Conservation (phyloP, 2,113 vertebrate species). For the Rhabdomys dilectus region DNA sequence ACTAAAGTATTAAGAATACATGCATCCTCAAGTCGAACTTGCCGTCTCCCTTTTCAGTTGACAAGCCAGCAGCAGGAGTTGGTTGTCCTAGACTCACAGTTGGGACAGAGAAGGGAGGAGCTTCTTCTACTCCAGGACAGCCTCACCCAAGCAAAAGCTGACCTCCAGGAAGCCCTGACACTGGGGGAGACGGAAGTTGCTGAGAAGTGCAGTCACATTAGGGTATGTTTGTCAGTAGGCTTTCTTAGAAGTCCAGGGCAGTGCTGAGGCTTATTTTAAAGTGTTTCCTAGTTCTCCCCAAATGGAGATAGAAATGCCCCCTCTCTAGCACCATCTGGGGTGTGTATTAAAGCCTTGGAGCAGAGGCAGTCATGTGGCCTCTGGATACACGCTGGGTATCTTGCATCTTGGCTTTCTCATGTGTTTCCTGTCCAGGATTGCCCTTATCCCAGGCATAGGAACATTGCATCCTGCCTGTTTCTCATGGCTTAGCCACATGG, state of each 20-base stretch:
- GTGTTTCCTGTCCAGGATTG: constrained; percentile 29
- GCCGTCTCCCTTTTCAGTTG: constrained; percentile 80
- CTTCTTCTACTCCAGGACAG: constrained; percentile 86
- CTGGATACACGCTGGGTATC: not conserved
- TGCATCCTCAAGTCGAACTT: not conserved
- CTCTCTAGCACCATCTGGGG: not conserved
- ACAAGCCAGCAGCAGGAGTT: constrained; percentile 86
- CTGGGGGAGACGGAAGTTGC: constrained; percentile 88
- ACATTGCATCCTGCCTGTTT: not conserved
- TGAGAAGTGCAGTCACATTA: constrained; percentile 86
- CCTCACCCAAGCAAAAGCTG: constrained; percentile 85
- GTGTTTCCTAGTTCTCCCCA: not conserved
- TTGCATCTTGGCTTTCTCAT: not conserved
- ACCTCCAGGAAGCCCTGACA: constrained; percentile 87
- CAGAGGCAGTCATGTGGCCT: not conserved
- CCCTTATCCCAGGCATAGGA: not conserved
- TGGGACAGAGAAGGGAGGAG: constrained; percentile 86
- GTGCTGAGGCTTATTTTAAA: not conserved
- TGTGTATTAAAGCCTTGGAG: not conserved
- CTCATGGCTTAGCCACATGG: not conserved
- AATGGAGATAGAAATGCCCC: not conserved
- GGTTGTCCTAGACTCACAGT: constrained; percentile 84
- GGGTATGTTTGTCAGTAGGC: constrained; percentile 76
- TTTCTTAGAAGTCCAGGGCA: not conserved
- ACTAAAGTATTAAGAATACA: not conserved